Evolutionary conservation across 2,797 vertebrate genomes (phyloP).

Genomic region (Phoxinus dragarum): DNA sequence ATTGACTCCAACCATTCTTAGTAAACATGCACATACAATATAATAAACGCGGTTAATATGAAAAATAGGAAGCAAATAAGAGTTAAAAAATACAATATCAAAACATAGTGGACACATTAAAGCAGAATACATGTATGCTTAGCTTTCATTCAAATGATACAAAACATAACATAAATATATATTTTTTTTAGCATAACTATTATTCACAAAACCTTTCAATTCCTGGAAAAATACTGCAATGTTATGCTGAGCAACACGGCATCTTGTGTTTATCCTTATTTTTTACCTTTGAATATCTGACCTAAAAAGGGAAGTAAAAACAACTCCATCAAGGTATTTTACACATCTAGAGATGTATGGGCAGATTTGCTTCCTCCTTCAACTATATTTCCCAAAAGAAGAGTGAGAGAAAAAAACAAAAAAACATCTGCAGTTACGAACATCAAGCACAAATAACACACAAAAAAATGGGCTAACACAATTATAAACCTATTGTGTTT

Average conservation of each 20-base stretch:
- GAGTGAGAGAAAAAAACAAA: not conserved
- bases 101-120: not conserved
- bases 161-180: not conserved
- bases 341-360: not conserved
- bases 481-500: constrained; percentile 28
- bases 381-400: constrained; percentile 26
- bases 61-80: not conserved
- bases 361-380: constrained; percentile 22
- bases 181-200: not conserved
- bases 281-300: constrained; percentile 19
- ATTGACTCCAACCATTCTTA: not conserved
- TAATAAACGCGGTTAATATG: not conserved
- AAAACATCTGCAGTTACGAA: constrained; percentile 15
- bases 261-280: not conserved
- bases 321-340: constrained; percentile 32
- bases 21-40: not conserved
- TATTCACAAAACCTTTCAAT: not conserved
- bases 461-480: not conserved
- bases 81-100: not conserved
- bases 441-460: not conserved
- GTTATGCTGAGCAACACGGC: not conserved
- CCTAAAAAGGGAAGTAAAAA: constrained; percentile 10
- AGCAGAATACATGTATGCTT: not conserved
- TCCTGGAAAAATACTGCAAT: not conserved
- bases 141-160: not conserved